These are phyloP conservation scores for Tetranychus truncatus DNA, from an alignment of 2,888 invertebrate genomes.

Conservation along the genomic window DNA sequence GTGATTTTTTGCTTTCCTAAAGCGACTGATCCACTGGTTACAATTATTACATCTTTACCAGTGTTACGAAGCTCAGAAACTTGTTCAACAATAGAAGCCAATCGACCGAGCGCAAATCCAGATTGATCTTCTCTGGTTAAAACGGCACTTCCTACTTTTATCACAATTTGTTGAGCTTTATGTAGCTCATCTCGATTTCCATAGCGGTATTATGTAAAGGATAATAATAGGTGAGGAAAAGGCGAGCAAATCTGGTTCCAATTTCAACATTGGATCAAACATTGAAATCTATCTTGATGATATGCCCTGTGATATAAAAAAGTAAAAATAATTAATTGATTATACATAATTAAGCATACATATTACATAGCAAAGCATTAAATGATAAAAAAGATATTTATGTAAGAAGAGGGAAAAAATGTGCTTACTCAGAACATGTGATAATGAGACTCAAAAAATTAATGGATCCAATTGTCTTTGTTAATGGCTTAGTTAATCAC, in stretches of 20 bases:
- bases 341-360: not conserved
- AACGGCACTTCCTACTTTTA: slow-evolving; percentile 92
- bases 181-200: slow-evolving; percentile 15
- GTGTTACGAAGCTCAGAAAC: slow-evolving; percentile 92
- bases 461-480: too few relatives aligned
- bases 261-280: slow-evolving; percentile 28
- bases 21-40: slow-evolving; percentile 95
- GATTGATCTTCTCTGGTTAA: slow-evolving; percentile 93
- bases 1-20: slow-evolving; percentile 94
- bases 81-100: slow-evolving; percentile 97
- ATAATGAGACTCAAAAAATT: too few relatives aligned
- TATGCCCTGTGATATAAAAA: slow-evolving; percentile 19
- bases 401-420: too few relatives aligned
- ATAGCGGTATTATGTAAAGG: too few relatives aligned
- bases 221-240: too few relatives aligned
- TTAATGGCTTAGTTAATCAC: too few relatives aligned
- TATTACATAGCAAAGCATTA: not conserved
- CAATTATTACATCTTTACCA: slow-evolving; percentile 86
- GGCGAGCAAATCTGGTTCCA: too few relatives aligned
- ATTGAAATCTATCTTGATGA: slow-evolving; percentile 22
- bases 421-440: too few relatives aligned
- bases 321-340: slow-evolving; percentile 8
- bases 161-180: slow-evolving; percentile 61
- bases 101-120: slow-evolving; percentile 77
- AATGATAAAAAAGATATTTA: too few relatives aligned